Percentiles rank a stretch among this genome's conserved stretches.
These are phyloP conservation scores for Drosophila rubida DNA, from an alignment of 2,888 invertebrate species.

Conservation along the genomic window DNA sequence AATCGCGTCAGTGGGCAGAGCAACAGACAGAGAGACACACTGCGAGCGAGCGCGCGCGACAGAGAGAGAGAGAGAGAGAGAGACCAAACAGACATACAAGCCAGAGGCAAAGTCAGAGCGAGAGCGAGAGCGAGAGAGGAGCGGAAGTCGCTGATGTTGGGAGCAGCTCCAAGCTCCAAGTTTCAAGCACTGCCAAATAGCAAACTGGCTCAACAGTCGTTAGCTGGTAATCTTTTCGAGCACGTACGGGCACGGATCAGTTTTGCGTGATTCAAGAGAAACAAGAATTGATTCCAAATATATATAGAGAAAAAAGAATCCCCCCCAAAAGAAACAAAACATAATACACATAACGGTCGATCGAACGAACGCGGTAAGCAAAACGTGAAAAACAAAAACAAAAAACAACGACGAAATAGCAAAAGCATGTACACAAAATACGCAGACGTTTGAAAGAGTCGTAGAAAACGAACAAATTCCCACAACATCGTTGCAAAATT, in stretches of 20 bases:
- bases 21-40: conserved; percentile 16
- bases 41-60: conserved; percentile 13
- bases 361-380: conserved; percentile 23
- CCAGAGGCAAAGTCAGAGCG: conserved; percentile 4
- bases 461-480: conserved; percentile 9
- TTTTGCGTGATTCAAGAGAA: conserved; percentile 22
- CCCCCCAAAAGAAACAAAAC: conserved; percentile 11
- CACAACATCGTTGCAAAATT: conserved; percentile 40
- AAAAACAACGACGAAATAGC: not conserved
- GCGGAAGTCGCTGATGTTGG: conserved; percentile 33
- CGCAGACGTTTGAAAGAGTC: too few relatives aligned
- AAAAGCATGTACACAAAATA: conserved; percentile 8
- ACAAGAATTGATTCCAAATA: not conserved
- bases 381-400: conserved; percentile 1
- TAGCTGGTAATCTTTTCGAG: conserved; percentile 79
- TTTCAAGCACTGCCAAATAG: conserved; percentile 48
- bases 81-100: conserved; percentile 25
- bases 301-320: conserved; percentile 32
- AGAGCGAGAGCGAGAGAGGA: conserved; percentile 20
- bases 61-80: not conserved
- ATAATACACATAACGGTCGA: conserved; percentile 21
- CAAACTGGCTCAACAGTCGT: conserved; percentile 72
- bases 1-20: conserved; percentile 45
- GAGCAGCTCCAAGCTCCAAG: conserved; percentile 35
- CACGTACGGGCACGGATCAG: conserved; percentile 78